Base-by-base conservation (phyloP, 2,113 vertebrate species). In the Cacatua alba region DNA sequence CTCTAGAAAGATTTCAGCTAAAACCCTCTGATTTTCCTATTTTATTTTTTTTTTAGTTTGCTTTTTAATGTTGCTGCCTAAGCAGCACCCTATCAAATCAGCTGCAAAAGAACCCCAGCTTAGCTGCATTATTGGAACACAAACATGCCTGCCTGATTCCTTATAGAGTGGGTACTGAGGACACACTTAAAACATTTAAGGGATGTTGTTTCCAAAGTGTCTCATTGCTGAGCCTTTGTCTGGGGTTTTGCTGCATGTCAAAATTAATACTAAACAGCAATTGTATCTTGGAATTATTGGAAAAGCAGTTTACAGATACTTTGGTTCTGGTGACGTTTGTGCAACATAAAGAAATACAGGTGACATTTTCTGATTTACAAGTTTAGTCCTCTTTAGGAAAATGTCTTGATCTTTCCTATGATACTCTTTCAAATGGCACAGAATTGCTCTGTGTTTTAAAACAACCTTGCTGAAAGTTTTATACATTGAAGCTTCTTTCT, bases 401-500 rank as follows among this genome's bases (percentile, higher is more conserved):
- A 92, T 49, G 6, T 14, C 52, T 82, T 87, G 41, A 63, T 89
- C 76, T 87, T 78, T 90, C 64, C 19, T 71, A 8, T 84, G 33
- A 76, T 57, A 71, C 9, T 55, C 17, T 69, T 92, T 80, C n/a
- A 82, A 84, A 86, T 52, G 13, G 9, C n/a, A 83, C 29, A 91
- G 67, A 87, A 80, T 76, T 1, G 1, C 9, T 63, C 31, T 65
- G 43, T 68, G 19, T 72, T 90, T 94, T 89, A 63, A 94, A 89
- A 49, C 4, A 19, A 33, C 68, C 89, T 67, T 89, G 52, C 55
- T 91, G 64, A 78, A 94, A 86, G 81, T 89, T 94, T 95, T 94
- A 94, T 94, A 95, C 57, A 14, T 92, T 93, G 86, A 67, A 24
- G 10, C 72, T 57, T 91, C 46, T 68, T 89, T 93, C 94, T 90